Evolutionary conservation across 1,140 invertebrate species (phyloP), one percentile per base, ranked within the genome.

Genomic region (Aphelinus certus): DNA sequence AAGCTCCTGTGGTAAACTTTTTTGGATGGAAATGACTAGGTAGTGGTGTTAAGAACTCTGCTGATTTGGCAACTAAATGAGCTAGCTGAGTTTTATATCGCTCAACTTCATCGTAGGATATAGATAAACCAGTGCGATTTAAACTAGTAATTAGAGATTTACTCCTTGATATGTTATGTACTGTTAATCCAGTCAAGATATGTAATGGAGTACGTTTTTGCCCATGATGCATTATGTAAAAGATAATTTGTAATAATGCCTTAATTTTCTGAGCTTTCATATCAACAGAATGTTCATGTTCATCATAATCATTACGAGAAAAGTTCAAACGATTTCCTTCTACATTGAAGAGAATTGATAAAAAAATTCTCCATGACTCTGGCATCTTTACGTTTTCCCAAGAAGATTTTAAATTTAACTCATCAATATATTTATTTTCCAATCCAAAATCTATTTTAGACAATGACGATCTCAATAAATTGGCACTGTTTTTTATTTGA

Each of bases 101-200:
- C 67, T 77, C 53, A 3, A 79, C 71, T 74, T 77, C 78, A 42
- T 75, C 58, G 49, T 77, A 77, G 2, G 75, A 77, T 53, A 79
- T 71, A 46, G 67, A 63, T 6, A 77, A 10, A 7, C 72, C 78
- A 5, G 58, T 43, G 10, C 43, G 68, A 68, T 79, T 75, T 5
- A 77, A 58, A 6, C 48, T 65, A 7, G 26, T 68, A 7, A 76
- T 66, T 42, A 78, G 55, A 49, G 74, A 49, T 58, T 49, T 58
- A 73, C 67, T 73, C 58, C 61, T 72, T 7, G 46, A 66, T 5
- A 56, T 45, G 53, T 60, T n/a, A 42, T 78, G 72, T 3, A 78
- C 48, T 3, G 57, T 42, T 10, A 71, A 43, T 61, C 68, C 68
- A 3, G 63, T 71, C 6, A 63, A 66, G 4, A 71, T 58, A 42